Conservation (phyloP, 2,797 vertebrate species). For the Smutsia gigantea region DNA sequence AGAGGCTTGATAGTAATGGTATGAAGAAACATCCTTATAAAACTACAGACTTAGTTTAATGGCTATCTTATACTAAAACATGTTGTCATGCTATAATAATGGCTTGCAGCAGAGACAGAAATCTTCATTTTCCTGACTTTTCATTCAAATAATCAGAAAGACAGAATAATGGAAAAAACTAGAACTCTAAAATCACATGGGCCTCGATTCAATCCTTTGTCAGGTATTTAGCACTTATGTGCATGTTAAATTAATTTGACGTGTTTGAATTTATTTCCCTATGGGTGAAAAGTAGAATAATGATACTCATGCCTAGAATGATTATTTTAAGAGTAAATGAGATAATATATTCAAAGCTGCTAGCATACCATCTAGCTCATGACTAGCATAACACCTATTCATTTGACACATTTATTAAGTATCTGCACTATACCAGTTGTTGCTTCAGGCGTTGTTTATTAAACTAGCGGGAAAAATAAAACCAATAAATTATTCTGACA, state of each 20-base stretch:
- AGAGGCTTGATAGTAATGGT: neutral
- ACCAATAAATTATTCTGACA: neutral
- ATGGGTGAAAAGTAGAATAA: neutral
- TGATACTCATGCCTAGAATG: neutral
- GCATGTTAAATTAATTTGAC: neutral
- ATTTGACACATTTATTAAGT: neutral
- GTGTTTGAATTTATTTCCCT: neutral
- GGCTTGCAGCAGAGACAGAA: neutral
- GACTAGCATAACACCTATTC: neutral
- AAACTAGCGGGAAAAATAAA: conserved; percentile 8
- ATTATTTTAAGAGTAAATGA: neutral
- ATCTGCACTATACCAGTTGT: neutral
- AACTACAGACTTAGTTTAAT: neutral
- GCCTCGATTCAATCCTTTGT: neutral
- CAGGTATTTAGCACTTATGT: neutral
- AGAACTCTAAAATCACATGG: neutral
- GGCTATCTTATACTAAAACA: neutral
- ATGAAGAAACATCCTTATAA: neutral
- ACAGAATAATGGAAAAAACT: neutral
- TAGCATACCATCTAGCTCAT: neutral
- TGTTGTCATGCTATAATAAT: neutral
- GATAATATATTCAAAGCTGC: neutral
- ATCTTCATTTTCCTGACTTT: neutral
- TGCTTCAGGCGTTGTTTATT: neutral
- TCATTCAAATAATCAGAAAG: conserved; percentile 26